phyloP scores from a whole-genome alignment of 2,113 vertebrate species.

The Sinocyclocheilus rhinocerous region DNA sequence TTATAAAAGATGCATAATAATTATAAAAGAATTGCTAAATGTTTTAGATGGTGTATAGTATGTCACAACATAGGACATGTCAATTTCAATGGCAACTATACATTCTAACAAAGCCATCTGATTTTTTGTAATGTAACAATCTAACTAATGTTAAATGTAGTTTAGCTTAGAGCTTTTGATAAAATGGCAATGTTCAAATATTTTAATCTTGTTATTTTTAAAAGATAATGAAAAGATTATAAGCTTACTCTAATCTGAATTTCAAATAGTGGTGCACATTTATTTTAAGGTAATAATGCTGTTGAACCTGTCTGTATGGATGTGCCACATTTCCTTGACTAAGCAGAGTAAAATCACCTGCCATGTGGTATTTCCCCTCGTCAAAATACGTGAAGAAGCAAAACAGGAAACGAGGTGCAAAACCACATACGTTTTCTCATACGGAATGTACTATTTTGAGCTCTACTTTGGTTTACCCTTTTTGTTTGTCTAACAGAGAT shows the following conservation, averaged over 20 bases:
- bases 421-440: slow-evolving; percentile 19
- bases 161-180: background rate
- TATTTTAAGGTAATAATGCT: background rate
- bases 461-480: slow-evolving; percentile 47
- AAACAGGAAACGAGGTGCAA: slow-evolving; percentile 39
- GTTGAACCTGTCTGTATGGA: slow-evolving; percentile 9
- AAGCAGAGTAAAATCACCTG: background rate
- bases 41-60: background rate
- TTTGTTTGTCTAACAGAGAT: background rate
- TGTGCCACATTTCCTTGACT: slow-evolving; percentile 11
- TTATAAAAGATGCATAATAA: background rate
- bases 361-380: slow-evolving; percentile 11
- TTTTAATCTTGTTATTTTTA: background rate
- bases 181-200: background rate
- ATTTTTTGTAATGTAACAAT: background rate
- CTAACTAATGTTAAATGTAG: background rate
- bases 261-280: background rate
- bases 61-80: background rate
- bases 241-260: background rate
- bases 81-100: background rate
- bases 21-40: background rate
- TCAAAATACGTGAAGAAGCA: slow-evolving; percentile 20
- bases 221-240: background rate
- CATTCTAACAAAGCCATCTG: background rate
- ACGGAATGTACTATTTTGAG: slow-evolving; percentile 20